Evolutionary conservation across 2,888 invertebrate species (phyloP), one percentile per base, ranked within the genome.

Genomic region (Phortica magna): DNA sequence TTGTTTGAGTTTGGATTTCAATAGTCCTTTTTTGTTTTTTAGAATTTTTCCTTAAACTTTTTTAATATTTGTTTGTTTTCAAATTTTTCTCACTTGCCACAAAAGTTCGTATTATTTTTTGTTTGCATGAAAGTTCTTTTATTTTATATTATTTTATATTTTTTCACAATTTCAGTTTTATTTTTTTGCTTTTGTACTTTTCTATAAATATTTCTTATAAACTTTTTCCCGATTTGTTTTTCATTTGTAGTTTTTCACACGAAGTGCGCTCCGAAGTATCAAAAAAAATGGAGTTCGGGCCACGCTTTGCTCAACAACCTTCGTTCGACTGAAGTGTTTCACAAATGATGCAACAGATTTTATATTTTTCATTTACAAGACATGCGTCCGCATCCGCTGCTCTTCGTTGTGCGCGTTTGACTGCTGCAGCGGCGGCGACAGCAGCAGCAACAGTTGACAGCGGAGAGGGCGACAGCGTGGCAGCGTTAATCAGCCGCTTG

Each of bases 301-400:
- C 79, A 82, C 80, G 82, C 84, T 89, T 87, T 86, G 84, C 89
- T 89, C 84, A 89, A 88, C 90, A 90, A 90, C 89, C 91, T 91
- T 87, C 88, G 85, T 87, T 85, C 89, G 90, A 92, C 92, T 92
- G 91, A 92, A 92, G 92, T 91, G 91, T 91, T 90, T 89, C 88
- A 88, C 84, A 89, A 91, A 87, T 92, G 92, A 92, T 92, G 92
- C 92, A 92, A 92, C 92, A 90, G 91, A 91, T 92, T 92, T 90
- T 92, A 91, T 91, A 92, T 91, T 79, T 83, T 81, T 80, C 83
- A 83, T 84, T 88, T 87, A 89, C 84, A 88, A 88, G 84, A 89
- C 83, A 83, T 80, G 82, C 83, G 84, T 77, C 83, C 83, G 83
- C 83, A 81, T 80, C 82, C 78, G 79, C 81, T 77, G 80, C 79